A percentile compares a stretch with the other conserved stretches of the same genome.
phyloP scores from a whole-genome alignment of 1,140 invertebrate genomes.

The Pollicipes pollicipes region DNA sequence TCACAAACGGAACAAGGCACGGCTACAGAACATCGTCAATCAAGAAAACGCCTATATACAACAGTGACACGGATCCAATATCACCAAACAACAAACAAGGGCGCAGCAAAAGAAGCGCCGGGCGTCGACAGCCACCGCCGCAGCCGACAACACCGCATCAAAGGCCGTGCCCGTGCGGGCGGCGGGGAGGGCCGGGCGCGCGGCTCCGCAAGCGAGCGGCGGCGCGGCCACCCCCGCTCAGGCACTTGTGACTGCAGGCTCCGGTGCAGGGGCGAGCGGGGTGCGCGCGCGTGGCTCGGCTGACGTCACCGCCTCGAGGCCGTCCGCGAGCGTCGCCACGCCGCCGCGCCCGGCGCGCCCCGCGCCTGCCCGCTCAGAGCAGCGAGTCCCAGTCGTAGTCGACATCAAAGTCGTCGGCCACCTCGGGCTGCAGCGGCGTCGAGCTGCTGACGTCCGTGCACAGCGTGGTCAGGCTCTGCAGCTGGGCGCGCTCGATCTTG shows the following conservation, averaged over 20 bases:
- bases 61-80: no score
- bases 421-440: not conserved
- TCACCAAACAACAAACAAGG: no score
- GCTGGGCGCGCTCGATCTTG: not conserved
- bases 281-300: no score
- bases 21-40: not conserved
- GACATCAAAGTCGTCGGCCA: not conserved
- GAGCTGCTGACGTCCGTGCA: not conserved
- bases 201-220: not conserved
- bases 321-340: no score
- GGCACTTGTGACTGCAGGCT: not conserved
- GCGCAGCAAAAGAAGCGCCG: no score
- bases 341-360: no score
- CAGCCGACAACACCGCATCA: no score
- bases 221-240: not conserved
- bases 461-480: not conserved
- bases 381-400: not conserved
- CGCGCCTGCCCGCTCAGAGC: not conserved
- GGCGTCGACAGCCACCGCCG: no score
- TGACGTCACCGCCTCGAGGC: not conserved
- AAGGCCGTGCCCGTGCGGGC: no score
- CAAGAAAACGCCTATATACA: not conserved
- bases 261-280: no score
- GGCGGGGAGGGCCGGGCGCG: no score
- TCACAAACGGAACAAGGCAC: not conserved